Base-by-base conservation (phyloP, 1,140 invertebrate species). In the Anagrus nilaparvatae region DNA sequence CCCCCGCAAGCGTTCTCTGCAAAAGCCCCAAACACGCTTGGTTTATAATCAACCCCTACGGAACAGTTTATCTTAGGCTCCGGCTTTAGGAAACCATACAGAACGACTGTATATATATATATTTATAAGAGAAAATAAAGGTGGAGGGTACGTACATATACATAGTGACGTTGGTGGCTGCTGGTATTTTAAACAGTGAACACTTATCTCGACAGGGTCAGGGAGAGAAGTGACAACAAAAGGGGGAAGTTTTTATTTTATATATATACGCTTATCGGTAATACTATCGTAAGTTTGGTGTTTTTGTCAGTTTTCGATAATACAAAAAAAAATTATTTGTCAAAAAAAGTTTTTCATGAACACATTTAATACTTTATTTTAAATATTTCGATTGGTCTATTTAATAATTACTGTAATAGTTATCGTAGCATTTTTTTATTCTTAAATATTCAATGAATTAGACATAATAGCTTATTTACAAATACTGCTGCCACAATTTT, bases 161-260 rank as follows among this genome's bases (percentile, higher is more conserved):
- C n/a, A n/a, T n/a, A n/a, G n/a, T n/a, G n/a, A n/a, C n/a, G 24
- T 47, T 44, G 37, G 40, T 47, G 42, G 48, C 51, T 53, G 55
- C 62, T 59, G 61, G 63, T 67, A 65, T 65, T 65, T 65, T 63
- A 65, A 65, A 67, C 64, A 65, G 60, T 52, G 52, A 65, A 62
- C 61, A 65, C 63, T 65, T 67, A 67, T 65, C 63, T 63, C 46
- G 47, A 45, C 43, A 41, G 17, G 46, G 44, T 33, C 21, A 30
- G 36, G 36, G 20, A 21, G 36, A 23, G 43, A 17, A 40, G 35
- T 29, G 19, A 30, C 40, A 50, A 54, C 47, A 47, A 51, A 46
- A 47, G 16, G 40, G 27, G 35, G 45, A 37, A 47, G 47, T 41
- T 6, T 8, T 27, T 5, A 19, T 4, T 19, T 18, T 7, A n/a